A percentile compares a stretch with the other conserved stretches of the same genome.
Evolutionary conservation across 1,140 invertebrate genomes (phyloP).

Genomic region (Amphibalanus amphitrite): DNA sequence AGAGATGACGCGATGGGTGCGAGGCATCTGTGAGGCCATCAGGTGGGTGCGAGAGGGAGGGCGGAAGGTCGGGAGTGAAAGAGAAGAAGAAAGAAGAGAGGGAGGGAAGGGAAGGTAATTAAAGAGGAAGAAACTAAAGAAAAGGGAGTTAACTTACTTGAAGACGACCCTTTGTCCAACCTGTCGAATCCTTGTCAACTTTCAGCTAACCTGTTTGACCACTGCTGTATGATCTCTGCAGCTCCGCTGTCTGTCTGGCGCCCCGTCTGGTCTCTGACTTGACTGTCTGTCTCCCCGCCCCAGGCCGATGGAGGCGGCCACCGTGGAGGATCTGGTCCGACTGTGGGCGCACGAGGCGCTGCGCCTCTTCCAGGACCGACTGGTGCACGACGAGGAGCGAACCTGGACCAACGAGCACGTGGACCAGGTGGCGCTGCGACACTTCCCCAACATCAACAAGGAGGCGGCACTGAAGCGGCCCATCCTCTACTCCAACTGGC

Average conservation of each 20-base stretch:
- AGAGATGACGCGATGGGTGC: constrained; percentile 98
- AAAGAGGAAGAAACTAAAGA: too few species aligned
- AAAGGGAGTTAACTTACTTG: too few species aligned
- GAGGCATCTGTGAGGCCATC: constrained; percentile 97
- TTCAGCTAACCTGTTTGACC: too few species aligned
- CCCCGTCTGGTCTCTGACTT: background rate
- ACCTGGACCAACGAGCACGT: constrained; percentile 98
- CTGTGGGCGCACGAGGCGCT: constrained; percentile 98
- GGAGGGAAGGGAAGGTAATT: too few species aligned
- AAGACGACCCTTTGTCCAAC: too few species aligned
- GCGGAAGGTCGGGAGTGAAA: too few species aligned
- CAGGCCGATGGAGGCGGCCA: constrained; percentile 67
- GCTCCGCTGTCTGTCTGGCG: background rate
- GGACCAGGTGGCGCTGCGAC: constrained; percentile 78
- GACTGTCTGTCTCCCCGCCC: constrained; percentile 24
- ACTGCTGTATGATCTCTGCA: too few species aligned
- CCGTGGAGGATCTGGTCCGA: constrained; percentile 84
- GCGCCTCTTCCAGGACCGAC: constrained; percentile 81
- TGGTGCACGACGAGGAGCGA: constrained; percentile 87
- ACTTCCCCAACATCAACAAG: constrained; percentile 81
- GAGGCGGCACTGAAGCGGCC: constrained; percentile 66
- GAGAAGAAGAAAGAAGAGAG: too few species aligned
- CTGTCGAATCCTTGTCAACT: too few species aligned
- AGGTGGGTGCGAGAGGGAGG: constrained; percentile 25
- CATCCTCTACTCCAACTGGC: too few species aligned